Evolutionary conservation across 2,113 vertebrate genomes (phyloP).

Genomic region (Brachypteracias leptosomus): DNA sequence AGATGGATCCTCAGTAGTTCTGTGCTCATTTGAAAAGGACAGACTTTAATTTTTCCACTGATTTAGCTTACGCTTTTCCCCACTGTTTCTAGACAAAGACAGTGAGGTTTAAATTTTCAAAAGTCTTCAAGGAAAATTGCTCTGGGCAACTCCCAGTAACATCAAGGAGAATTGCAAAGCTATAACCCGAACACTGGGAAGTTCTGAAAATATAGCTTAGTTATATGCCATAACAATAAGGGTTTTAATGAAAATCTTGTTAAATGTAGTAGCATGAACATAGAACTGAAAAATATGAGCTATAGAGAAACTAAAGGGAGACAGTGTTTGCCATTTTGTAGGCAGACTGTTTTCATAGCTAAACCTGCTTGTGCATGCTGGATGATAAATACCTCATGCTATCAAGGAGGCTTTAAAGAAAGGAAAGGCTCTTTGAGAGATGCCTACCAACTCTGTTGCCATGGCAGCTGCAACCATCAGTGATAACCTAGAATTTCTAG

Average conservation of each 20-base stretch:
- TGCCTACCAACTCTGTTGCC: slow-evolving; percentile 61
- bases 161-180: slow-evolving; percentile 5
- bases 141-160: background rate
- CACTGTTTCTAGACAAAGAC: background rate
- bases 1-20: background rate
- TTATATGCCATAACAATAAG: background rate
- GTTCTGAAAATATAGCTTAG: background rate
- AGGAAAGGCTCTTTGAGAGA: slow-evolving; percentile 28
- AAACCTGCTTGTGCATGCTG: slow-evolving; percentile 51
- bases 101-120: background rate
- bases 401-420: slow-evolving; percentile 45
- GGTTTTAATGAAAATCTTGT: background rate
- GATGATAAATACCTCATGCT: slow-evolving; percentile 55
- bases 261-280: background rate
- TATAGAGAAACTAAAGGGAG: slow-evolving; percentile 4
- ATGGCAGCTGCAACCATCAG: slow-evolving; percentile 71
- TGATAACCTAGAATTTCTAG: slow-evolving; percentile 64
- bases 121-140: background rate
- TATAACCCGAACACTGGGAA: background rate
- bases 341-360: slow-evolving; percentile 50
- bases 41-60: background rate
- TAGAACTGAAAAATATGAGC: slow-evolving; percentile 16
- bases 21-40: background rate
- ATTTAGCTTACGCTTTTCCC: background rate
- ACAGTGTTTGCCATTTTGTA: slow-evolving; percentile 20